These are phyloP conservation scores for Pygoscelis adeliae DNA, from an alignment of 2,113 vertebrate genomes.

Conservation along the genomic window DNA sequence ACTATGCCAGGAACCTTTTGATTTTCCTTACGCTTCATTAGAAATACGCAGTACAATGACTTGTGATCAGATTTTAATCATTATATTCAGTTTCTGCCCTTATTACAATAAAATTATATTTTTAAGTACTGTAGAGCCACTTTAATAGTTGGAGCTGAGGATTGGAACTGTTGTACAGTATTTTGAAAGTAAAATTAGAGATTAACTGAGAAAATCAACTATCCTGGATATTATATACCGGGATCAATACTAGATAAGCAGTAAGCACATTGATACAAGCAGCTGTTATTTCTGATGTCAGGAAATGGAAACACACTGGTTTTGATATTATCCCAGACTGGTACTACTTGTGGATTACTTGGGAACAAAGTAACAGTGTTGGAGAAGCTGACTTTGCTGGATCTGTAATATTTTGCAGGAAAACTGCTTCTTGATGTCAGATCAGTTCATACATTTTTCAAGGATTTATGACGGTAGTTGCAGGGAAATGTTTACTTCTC, in stretches of 20 bases:
- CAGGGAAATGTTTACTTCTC: constrained; percentile 32
- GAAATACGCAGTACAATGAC: background rate
- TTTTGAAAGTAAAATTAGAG: background rate
- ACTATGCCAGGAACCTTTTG: background rate
- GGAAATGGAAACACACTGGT: background rate
- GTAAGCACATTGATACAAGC: background rate
- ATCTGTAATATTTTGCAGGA: constrained; percentile 12
- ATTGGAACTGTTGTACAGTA: background rate
- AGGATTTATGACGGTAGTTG: constrained; percentile 30
- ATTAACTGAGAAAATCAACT: background rate
- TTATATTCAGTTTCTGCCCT: background rate
- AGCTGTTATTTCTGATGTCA: background rate
- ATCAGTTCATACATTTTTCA: background rate
- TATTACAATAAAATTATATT: background rate
- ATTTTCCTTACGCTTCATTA: background rate
- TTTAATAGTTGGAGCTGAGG: background rate
- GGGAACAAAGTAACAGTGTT: background rate
- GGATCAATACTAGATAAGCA: background rate
- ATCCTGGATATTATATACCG: background rate
- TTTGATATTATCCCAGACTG: background rate
- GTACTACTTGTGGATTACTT: background rate
- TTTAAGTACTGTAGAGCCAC: background rate
- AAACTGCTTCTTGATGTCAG: constrained; percentile 8
- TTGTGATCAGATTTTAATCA: background rate
- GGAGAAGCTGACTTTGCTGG: constrained; percentile 33